phyloP scores from a whole-genome alignment of 2,797 vertebrate species.

The Neostethus bicornis region DNA sequence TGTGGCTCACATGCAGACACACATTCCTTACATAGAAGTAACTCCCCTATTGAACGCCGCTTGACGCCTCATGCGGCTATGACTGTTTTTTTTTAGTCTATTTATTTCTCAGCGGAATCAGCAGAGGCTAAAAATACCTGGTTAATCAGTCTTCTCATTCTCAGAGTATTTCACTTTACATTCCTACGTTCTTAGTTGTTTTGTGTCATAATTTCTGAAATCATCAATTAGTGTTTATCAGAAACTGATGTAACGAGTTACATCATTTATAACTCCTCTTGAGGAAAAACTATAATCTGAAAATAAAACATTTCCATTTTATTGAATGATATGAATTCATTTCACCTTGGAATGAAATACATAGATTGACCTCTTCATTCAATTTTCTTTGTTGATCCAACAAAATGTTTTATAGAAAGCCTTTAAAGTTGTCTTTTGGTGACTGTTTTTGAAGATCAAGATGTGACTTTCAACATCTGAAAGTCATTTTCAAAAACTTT shows the following conservation, averaged over 20 bases:
- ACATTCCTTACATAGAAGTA: constrained; percentile 31
- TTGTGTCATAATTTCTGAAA: neutral
- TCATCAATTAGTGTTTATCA: neutral
- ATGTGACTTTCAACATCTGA: too few relatives aligned
- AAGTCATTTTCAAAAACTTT: too few relatives aligned
- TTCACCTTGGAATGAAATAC: too few relatives aligned
- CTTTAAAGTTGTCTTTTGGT: too few relatives aligned
- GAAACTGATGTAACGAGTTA: neutral
- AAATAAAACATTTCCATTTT: too few relatives aligned
- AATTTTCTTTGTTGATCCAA: too few relatives aligned
- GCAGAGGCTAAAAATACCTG: constrained; percentile 20
- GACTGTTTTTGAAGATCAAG: too few relatives aligned
- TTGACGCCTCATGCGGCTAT: constrained; percentile 21
- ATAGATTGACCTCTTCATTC: too few relatives aligned
- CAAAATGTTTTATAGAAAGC: too few relatives aligned
- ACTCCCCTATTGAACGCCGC: constrained; percentile 27
- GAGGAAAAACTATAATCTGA: neutral
- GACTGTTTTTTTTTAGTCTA: constrained; percentile 24
- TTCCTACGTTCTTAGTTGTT: neutral
- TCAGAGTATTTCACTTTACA: constrained; percentile 5
- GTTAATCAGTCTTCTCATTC: constrained; percentile 28
- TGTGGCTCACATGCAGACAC: neutral
- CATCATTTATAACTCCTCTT: neutral
- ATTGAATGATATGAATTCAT: too few relatives aligned
- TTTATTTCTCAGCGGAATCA: constrained; percentile 19